Evolutionary conservation across 2,797 vertebrate genomes (phyloP).

Genomic region (Mico argentatus): DNA sequence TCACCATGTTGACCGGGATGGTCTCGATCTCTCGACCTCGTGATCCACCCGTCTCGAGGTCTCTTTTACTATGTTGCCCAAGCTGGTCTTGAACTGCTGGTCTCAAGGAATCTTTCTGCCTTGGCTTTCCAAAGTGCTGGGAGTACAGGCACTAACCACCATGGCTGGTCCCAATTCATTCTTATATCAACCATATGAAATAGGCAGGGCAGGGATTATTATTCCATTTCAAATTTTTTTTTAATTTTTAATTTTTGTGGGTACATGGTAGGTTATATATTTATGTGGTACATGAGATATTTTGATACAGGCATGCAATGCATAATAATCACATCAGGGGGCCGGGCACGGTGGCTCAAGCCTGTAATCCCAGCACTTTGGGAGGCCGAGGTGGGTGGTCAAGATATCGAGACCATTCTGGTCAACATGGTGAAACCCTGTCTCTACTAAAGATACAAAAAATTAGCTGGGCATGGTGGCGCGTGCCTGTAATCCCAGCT

Average conservation of each 20-base stretch:
- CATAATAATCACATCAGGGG: background rate
- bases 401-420: too few species aligned
- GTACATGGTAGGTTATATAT: background rate
- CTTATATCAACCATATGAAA: background rate
- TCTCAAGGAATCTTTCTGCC: background rate
- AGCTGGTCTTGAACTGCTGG: background rate
- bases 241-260: background rate
- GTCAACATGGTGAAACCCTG: too few species aligned
- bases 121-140: background rate
- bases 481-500: too few species aligned
- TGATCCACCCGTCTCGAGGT: too few species aligned
- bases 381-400: too few species aligned
- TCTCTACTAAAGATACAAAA: too few species aligned
- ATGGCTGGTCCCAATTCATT: background rate
- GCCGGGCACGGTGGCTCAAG: too few species aligned
- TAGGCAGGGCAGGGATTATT: background rate
- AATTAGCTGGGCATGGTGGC: too few species aligned
- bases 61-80: background rate
- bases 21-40: too few species aligned
- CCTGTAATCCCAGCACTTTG: too few species aligned
- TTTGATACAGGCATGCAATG: background rate
- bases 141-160: background rate
- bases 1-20: too few species aligned
- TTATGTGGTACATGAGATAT: background rate
- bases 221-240: background rate